Base-by-base conservation (phyloP, 2,113 vertebrate species). In the Pionites leucogaster region DNA sequence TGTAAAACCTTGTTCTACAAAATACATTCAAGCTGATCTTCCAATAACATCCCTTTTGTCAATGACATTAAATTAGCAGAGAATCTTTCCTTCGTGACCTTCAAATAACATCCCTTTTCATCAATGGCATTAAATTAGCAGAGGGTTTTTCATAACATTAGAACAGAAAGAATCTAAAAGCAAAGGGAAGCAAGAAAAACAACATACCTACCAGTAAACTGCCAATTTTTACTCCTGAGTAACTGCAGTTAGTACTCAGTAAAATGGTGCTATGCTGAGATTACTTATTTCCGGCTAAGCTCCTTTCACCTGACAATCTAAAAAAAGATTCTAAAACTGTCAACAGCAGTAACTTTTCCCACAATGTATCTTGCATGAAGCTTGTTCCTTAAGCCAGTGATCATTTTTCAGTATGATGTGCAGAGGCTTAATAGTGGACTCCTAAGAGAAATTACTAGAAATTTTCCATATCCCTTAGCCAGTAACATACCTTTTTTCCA, bases 351-450 rank as follows among this genome's bases (percentile, higher is more conserved):
- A 57, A 35, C 23, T 33, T 84, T 69, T 25, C 14, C 59, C 23
- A 71, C 10, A 49, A 25, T 6, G 1, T 52, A n/a, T 60, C 17
- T 84, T 0, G 0, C 16, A 57, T 24, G 41, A 89, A 3, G 19
- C 10, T 80, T 65, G 10, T 20, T 77, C 67, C 68, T 76, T 72
- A 37, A 59, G 25, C 31, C 14, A 28, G 24, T 4, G 10, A 41
- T 49, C 1, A 29, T 57, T 89, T 85, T 53, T 35, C 8, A 55
- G 8, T 27, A 31, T 7, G 11, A 62, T 1, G 3, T 22, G 29
- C 13, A 46, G 22, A 85, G 7, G 3, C 25, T 68, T 79, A 69
- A 49, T 20, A 13, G 44, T 33, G 19, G 44, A 49, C 23, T 71
- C 28, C 12, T 55, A 75, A 42, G 19, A 11, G 63, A 76, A 85